Evolutionary conservation across 2,113 vertebrate genomes (phyloP), one percentile per base, ranked within the genome.

Genomic region (Rattus rattus): DNA sequence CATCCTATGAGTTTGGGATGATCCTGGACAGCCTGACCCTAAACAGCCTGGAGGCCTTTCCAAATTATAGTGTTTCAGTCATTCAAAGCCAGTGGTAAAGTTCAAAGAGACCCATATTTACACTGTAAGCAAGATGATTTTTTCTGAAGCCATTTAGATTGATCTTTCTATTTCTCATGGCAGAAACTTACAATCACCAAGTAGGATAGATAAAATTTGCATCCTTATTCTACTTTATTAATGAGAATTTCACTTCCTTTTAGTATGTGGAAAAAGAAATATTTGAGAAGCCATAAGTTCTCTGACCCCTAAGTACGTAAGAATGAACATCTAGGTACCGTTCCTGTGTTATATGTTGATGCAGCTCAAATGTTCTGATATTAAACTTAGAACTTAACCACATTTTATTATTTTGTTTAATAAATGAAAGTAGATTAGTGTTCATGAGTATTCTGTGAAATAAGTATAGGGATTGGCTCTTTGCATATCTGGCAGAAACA

Each of bases 381-480:
- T 91, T 83, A 88, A 94, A 65, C 39, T 89, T 97, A 91, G 73
- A 85, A 95, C 54, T 85, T 92, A 80, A 85, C 30, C 52, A 0
- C 11, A 52, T 81, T 85, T 13, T 83, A 39, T 54, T 96, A 36
- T 84, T 94, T 59, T 90, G 70, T 13, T 70, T 39, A 43, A 87
- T 77, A 20, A 61, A 67, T 65, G 24, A 91, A 73, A 24, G 92
- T 24, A 61, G 65, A 90, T 93, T 96, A 92, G 79, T n/a, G 83
- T 63, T 77, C 49, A 92, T 90, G n/a, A 85, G 75, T 94, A 72
- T 80, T 87, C 92, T 76, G 79, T 88, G 43, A n/a, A 94, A 87
- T 24, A 88, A 92, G 67, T 43, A 14, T 95, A 92, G 39, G 33
- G 2, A 90, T 69, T 24, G 43, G 56, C 65, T 90, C 17, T 93